phyloP scores from a whole-genome alignment of 2,113 vertebrate genomes.

The Lampris incognitus region DNA sequence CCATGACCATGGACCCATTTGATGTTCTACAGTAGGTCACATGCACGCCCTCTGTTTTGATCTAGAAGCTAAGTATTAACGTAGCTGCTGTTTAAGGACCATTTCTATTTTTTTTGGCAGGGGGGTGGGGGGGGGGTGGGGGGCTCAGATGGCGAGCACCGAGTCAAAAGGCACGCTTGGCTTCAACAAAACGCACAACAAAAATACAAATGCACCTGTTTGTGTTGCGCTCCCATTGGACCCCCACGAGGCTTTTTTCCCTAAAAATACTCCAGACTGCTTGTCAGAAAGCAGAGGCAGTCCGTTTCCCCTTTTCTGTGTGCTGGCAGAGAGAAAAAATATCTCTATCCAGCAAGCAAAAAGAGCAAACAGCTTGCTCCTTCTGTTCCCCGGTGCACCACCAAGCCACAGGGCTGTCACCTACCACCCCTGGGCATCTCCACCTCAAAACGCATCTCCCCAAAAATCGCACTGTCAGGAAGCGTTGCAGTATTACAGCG shows the following conservation, averaged over 20 bases:
- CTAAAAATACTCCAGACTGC: slow-evolving; percentile 47
- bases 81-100: too few relatives aligned
- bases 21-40: slow-evolving; percentile 27
- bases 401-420: slow-evolving; percentile 18
- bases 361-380: slow-evolving; percentile 28
- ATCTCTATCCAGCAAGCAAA: slow-evolving; percentile 36
- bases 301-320: slow-evolving; percentile 29
- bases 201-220: slow-evolving; percentile 52
- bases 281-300: slow-evolving; percentile 43
- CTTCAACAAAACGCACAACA: slow-evolving; percentile 23
- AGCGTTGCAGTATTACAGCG: slow-evolving; percentile 21
- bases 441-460: slow-evolving; percentile 2
- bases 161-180: slow-evolving; percentile 35
- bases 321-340: slow-evolving; percentile 32
- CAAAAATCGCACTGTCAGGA: slow-evolving; percentile 1
- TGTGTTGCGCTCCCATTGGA: slow-evolving; percentile 38
- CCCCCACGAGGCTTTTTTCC: slow-evolving; percentile 24
- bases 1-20: slow-evolving; percentile 22
- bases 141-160: slow-evolving; percentile 12
- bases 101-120: too few relatives aligned
- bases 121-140: too few relatives aligned
- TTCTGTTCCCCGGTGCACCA: slow-evolving; percentile 31
- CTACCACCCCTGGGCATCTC: slow-evolving; percentile 26
- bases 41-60: slow-evolving; percentile 31
- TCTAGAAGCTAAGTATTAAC: slow-evolving; percentile 35